These are phyloP conservation scores for Phenganax marumi DNA, from an alignment of 92 coral and sea anemone species.

Conservation along the genomic window DNA sequence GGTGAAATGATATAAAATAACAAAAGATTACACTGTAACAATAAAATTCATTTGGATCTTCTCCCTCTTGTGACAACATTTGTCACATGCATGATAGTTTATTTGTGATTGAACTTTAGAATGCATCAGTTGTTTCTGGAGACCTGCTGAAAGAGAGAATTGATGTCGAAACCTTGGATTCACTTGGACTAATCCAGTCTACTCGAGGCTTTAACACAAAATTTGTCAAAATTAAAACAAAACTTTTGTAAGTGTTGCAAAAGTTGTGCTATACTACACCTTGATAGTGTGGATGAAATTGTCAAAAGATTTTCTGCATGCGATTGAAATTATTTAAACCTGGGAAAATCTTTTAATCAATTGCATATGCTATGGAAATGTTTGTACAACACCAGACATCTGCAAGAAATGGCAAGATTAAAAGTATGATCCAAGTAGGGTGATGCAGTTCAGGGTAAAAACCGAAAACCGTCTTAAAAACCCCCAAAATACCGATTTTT, in stretches of 20 bases:
- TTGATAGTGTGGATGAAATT: no score
- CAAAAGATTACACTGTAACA: not conserved
- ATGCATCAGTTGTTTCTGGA: constrained; percentile 67
- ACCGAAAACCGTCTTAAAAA: no score
- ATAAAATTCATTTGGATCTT: not conserved
- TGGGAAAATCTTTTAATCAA: no score
- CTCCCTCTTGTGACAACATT: not conserved
- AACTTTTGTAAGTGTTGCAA: constrained; percentile 73
- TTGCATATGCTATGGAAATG: no score
- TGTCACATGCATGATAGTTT: not conserved
- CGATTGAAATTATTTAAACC: not conserved
- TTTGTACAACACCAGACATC: no score
- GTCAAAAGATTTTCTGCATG: not conserved
- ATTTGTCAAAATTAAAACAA: constrained; percentile 93
- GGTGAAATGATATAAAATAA: not conserved
- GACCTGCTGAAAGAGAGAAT: constrained; percentile 91
- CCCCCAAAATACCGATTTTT: no score
- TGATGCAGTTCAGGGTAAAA: no score
- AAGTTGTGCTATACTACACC: no score
- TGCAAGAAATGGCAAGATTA: no score
- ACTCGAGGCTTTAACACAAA: constrained; percentile 83
- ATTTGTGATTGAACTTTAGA: not conserved
- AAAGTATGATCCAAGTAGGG: no score
- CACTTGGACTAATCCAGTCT: constrained; percentile 83
- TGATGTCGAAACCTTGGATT: constrained; percentile 88